Base-by-base conservation (phyloP, 2,113 vertebrate genomes). In the Calonectris borealis region DNA sequence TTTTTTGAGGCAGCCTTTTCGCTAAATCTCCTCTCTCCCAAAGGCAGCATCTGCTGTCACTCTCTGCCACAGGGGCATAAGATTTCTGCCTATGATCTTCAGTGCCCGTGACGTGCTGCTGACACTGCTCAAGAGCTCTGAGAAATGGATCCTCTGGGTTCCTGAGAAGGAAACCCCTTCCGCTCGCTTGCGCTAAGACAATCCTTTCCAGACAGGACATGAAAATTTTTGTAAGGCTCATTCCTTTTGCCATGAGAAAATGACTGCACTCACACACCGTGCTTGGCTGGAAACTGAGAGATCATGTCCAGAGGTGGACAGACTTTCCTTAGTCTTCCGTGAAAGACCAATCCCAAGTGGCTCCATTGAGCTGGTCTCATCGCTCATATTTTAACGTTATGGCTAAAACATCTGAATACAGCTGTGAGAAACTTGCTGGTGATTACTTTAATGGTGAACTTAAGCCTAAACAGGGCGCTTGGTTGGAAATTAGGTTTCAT, bases 41-140 rank as follows among this genome's bases (percentile, higher is more conserved):
- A 76, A 79, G 91, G 78, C 86, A 88, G 77, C 73, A 94, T 91
- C 70, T 91, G 65, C 86, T 91, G 60, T 96, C 80, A 79, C 31
- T 69, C 44, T 57, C 38, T 82, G 72, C 65, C 18, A 36, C 0
- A 66, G 71, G 40, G 32, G 73, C 11, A 8, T 31, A 70, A 95
- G 77, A 79, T 85, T 93, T 90, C 62, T 83, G 54, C 54, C 40
- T 82, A 57, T 89, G 73, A 84, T 88, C 65, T 70, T 64, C 78
- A 42, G 10, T 21, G 21, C 57, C 80, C 0, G 0, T 49, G 83
- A 94, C 0, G 1, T 68, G 86, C 48, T 87, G 64, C 64, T 73
- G 55, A 83, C 27, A 19, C 48, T 44, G 3, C 9, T 92, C 65
- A 68, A 46, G 69, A 92, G 60, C 83, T 90, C 60, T 62, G 72